Evolutionary conservation across 2,888 invertebrate genomes (phyloP).

Genomic region (Thymelicus lineola): DNA sequence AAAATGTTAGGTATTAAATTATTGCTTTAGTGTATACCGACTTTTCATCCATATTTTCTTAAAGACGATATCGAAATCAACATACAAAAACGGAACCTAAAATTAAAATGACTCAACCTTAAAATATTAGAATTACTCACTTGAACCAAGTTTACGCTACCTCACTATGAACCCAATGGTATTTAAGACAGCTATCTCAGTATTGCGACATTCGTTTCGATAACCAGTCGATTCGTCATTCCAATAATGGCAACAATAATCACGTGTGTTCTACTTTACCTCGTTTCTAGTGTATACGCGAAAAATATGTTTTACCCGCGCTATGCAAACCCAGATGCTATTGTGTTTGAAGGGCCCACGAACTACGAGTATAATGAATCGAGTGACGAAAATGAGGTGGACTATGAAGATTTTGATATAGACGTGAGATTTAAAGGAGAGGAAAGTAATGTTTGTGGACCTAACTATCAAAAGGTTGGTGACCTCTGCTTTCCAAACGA

Average conservation of each 20-base stretch:
- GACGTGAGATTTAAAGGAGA: slow-evolving; percentile 44
- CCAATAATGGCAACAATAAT: slow-evolving; percentile 24
- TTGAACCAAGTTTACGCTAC: not conserved
- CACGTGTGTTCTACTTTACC: slow-evolving; percentile 18
- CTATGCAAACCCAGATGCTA: slow-evolving; percentile 55
- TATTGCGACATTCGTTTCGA: slow-evolving; percentile 14
- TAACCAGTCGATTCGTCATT: slow-evolving; percentile 5
- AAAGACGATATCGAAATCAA: too few relatives aligned
- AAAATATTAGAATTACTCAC: slow-evolving; percentile 1
- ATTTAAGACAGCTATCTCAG: slow-evolving; percentile 18
- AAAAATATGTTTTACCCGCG: slow-evolving; percentile 54
- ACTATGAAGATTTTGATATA: slow-evolving; percentile 49
- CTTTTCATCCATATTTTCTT: too few relatives aligned
- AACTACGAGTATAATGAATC: slow-evolving; percentile 49
- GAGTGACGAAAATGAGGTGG: slow-evolving; percentile 49
- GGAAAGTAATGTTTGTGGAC: slow-evolving; percentile 47
- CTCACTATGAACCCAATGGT: not conserved
- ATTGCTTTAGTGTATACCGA: too few relatives aligned
- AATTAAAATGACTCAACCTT: not conserved
- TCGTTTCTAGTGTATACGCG: slow-evolving; percentile 32
- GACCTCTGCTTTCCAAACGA: slow-evolving; percentile 51
- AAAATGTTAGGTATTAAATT: too few relatives aligned
- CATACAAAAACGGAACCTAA: too few relatives aligned
- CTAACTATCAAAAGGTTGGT: slow-evolving; percentile 48
- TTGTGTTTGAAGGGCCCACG: slow-evolving; percentile 66